Percentiles rank a stretch among this genome's conserved stretches.
Evolutionary conservation across 2,797 vertebrate genomes (phyloP).

Genomic region (Molossus molossus): DNA sequence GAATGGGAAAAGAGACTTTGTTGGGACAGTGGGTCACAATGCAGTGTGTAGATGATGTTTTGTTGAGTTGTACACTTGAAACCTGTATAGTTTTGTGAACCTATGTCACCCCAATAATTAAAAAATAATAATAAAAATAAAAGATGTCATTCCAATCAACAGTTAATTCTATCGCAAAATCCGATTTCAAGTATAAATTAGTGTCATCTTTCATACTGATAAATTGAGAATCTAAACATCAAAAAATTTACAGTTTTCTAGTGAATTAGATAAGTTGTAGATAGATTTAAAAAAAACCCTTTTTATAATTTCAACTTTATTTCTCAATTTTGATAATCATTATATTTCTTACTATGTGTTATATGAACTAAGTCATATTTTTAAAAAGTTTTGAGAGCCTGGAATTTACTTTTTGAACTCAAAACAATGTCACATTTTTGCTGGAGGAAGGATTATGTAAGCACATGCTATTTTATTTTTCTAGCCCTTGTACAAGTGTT

Average conservation of each 20-base stretch:
- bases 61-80: background rate
- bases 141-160: background rate
- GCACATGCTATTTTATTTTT: constrained; percentile 15
- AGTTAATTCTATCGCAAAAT: constrained; percentile 6
- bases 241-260: background rate
- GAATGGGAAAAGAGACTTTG: background rate
- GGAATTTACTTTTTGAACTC: background rate
- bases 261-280: background rate
- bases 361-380: background rate
- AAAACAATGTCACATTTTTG: constrained; percentile 33
- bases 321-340: background rate
- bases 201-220: background rate
- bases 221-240: background rate
- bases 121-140: background rate
- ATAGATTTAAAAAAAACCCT: background rate
- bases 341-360: background rate
- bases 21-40: background rate
- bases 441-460: background rate
- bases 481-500: background rate
- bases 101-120: background rate
- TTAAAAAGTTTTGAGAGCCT: constrained; percentile 40
- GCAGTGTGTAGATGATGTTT: background rate
- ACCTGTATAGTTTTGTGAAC: background rate
- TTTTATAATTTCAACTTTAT: background rate
- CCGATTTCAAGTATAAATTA: constrained; percentile 13